Conservation (phyloP, 2,113 vertebrate species). For the Proterorhinus semilunaris region DNA sequence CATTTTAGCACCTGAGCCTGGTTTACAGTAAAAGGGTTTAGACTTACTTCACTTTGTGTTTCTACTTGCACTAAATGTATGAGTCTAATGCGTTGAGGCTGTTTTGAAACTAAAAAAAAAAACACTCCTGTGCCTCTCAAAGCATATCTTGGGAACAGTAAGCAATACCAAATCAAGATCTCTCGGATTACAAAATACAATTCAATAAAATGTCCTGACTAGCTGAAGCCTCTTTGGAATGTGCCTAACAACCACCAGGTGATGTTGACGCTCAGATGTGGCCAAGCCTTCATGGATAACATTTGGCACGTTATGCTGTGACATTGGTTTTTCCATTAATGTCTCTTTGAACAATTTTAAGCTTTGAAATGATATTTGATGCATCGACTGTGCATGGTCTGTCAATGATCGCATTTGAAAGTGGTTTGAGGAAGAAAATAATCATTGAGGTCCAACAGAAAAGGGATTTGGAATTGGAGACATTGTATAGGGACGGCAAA, state of each 20-base stretch:
- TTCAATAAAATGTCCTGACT: background rate
- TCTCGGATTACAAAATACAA: slow-evolving; percentile 10
- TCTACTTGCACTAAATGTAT: too few relatives aligned
- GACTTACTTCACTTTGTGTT: too few relatives aligned
- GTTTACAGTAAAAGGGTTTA: too few relatives aligned
- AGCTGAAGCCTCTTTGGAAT: slow-evolving; percentile 35
- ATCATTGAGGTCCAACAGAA: slow-evolving; percentile 5
- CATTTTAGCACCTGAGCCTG: too few relatives aligned
- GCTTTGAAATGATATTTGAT: slow-evolving; percentile 36
- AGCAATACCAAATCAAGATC: background rate
- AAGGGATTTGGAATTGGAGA: background rate
- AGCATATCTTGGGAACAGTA: background rate
- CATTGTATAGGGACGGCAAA: slow-evolving; percentile 1
- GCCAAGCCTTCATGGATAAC: slow-evolving; percentile 30
- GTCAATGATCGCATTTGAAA: slow-evolving; percentile 8
- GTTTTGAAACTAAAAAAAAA: background rate
- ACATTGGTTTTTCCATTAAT: slow-evolving; percentile 16
- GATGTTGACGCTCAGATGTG: slow-evolving; percentile 30
- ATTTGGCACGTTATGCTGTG: slow-evolving; percentile 27
- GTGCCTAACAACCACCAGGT: slow-evolving; percentile 33
- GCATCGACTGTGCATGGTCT: slow-evolving; percentile 19
- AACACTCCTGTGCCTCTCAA: background rate
- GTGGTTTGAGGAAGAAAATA: background rate
- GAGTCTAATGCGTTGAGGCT: background rate
- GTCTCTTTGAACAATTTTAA: slow-evolving; percentile 38